Evolutionary conservation across 2,113 vertebrate species (phyloP), one percentile per base, ranked within the genome.

Genomic region (Sisor rabdophorus): DNA sequence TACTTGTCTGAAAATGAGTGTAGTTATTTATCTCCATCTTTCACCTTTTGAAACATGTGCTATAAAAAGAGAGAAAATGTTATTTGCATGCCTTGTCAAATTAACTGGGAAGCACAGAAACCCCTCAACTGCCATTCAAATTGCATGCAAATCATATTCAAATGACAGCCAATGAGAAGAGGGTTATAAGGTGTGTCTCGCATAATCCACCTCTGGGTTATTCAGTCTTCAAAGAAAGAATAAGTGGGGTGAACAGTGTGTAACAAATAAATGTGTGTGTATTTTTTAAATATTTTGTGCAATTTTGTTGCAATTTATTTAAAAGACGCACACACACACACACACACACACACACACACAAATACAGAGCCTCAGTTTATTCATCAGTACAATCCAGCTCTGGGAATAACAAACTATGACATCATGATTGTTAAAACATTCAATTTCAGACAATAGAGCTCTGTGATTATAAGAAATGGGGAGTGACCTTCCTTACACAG

Each of bases 121-220:
- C 83, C 50, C 84, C 71, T 86, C 87, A 92, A 92, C 90, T 91
- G 90, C 90, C 91, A 91, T 87, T 86, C 88, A 92, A 92, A 92
- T 87, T 56, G 81, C 63, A 90, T 58, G 71, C 85, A 91, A 91
- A 92, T 89, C 0, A 71, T 5, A 91, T 88, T 87, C 87, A 91
- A 91, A 90, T 28, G 20, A 76, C 70, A 15, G 5, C 22, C 28
- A 76, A 80, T 75, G 24, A 55, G 80, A 69, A 78, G 65, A 50
- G 55, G 75, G 56, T 73, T 30, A 75, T 32, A 72, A 44, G 74
- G 76, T 56, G 63, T 70, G 50, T 22, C 44, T 11, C 32, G n/a
- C n/a, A 54, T 36, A 30, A 58, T 40, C 65, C 26, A 58, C 54
- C 5, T 65, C 26, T 77, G 32, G 53, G 61, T 67, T 55, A 53